Evolutionary conservation across 2,113 vertebrate genomes (phyloP), one percentile per base, ranked within the genome.

Genomic region (Loxodonta africana): DNA sequence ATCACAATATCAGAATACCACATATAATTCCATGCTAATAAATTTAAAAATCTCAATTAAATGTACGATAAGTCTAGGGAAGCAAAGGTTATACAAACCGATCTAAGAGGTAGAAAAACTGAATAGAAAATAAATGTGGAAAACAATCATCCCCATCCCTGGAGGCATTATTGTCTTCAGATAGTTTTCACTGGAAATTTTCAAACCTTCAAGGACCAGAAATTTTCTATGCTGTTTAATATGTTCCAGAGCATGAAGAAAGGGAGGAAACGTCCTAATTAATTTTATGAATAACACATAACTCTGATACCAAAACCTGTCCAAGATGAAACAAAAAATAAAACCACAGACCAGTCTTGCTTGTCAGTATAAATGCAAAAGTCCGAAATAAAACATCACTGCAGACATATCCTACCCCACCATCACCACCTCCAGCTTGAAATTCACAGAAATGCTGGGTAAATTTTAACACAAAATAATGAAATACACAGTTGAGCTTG

Each of bases 271-370:
- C 89, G 91, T 96, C 96, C 94, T 97, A 97, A 97, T 96, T 97
- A 96, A 97, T 96, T 97, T 96, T 94, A 96, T 97, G 96, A 97
- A 97, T 97, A 96, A 96, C 95, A 0, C 91, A 97, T 97, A 97
- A 97, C 87, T 90, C 60, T 91, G 71, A 73, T 53, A 88, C 71
- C 82, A 76, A 97, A 97, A 92, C 30, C 91, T 96, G 83, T 67
- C 95, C 89, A 97, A 96, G 90, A 96, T 91, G 81, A 97, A 97
- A 96, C 81, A 97, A 92, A 93, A 97, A 98, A 95, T 88, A 96
- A 97, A 97, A 95, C 84, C 71, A 63, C 65, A 71, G 69, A 74
- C 81, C 91, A 60, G 97, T 97, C 94, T 95, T 81, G 80, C 91
- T 84, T 95, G 90, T 93, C 96, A 91, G 48, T 82, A 71, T 65